Conservation (phyloP, 2,888 invertebrate species). For the Anodontia alba region DNA sequence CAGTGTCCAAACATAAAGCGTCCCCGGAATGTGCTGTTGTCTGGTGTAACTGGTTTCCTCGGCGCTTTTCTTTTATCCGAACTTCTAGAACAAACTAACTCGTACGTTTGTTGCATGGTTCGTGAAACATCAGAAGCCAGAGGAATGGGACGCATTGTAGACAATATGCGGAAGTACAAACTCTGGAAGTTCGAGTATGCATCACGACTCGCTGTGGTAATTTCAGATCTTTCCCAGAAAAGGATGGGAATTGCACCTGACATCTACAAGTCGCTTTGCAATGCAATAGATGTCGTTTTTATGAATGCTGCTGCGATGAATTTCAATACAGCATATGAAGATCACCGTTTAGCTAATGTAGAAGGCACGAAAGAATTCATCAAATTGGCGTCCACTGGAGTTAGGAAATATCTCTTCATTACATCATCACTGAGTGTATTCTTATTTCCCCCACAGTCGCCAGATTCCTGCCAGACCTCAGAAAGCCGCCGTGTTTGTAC, state of each 20-base stretch:
- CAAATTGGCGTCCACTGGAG: conserved; percentile 67
- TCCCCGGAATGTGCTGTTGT: conserved; percentile 67
- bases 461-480: conserved; percentile 12
- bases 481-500: conserved; percentile 38
- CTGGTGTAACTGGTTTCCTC: conserved; percentile 73
- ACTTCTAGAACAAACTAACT: conserved; percentile 66
- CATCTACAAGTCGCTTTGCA: conserved; percentile 63
- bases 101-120: conserved; percentile 72
- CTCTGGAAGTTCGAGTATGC: conserved; percentile 69
- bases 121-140: conserved; percentile 66
- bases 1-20: conserved; percentile 41
- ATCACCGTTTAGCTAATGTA: conserved; percentile 69
- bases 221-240: conserved; percentile 69
- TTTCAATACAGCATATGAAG: conserved; percentile 70
- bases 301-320: conserved; percentile 75
- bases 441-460: conserved; percentile 60
- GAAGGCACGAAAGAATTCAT: conserved; percentile 69
- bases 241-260: conserved; percentile 68
- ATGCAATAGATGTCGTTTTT: conserved; percentile 66
- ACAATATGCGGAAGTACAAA: conserved; percentile 69
- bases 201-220: conserved; percentile 64
- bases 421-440: conserved; percentile 74
- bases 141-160: conserved; percentile 67
- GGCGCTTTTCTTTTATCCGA: conserved; percentile 69
- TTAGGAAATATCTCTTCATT: conserved; percentile 68